Evolutionary conservation across 2,888 invertebrate genomes (phyloP), one percentile per base, ranked within the genome.

Genomic region (Dynastes grantii): DNA sequence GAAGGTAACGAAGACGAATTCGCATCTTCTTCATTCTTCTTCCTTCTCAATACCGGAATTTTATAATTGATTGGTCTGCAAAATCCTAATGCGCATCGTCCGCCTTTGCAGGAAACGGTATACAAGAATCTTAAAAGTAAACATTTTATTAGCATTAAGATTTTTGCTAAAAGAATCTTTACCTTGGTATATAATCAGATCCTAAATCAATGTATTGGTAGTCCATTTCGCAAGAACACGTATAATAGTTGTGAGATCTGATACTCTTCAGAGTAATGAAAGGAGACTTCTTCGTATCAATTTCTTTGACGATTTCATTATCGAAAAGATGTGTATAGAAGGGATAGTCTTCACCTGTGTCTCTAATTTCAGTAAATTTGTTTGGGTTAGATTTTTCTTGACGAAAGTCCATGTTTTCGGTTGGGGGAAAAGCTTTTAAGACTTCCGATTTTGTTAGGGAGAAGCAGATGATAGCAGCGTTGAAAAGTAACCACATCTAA

Each of bases 21-120:
- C n/a, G 75, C 53, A 11, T 71, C 81, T 37, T 82, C 84, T 16
- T 83, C 81, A 5, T 79, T 80, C 55, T 80, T 81, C 81, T 71
- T 81, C 65, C 82, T 82, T 78, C 85, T 87, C 55, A 89, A 81
- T 16, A 89, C 87, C 61, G 81, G 82, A n/a, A 89, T 84, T 77
- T 85, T 85, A 81, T 88, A 88, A 55, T 84, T 83, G 75, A 83
- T 84, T 53, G 85, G 85, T 29, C 82, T 81, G 77, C 88, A 89
- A 22, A 81, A 81, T 22, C 84, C 83, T 6, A 84, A 84, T 53
- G 77, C 77, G 65, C 88, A 88, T n/a, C 83, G 81, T 27, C 85
- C 83, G n/a, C 83, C 78, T 27, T 85, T 85, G 79, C 89, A 89
- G 2, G 84, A 81, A 13, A 85, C 86, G 0, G 85, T 84, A 22